Percentiles rank a stretch among this genome's conserved stretches.
Conservation (phyloP, 2,113 vertebrate species). For the Chloropsis cyanopogon region DNA sequence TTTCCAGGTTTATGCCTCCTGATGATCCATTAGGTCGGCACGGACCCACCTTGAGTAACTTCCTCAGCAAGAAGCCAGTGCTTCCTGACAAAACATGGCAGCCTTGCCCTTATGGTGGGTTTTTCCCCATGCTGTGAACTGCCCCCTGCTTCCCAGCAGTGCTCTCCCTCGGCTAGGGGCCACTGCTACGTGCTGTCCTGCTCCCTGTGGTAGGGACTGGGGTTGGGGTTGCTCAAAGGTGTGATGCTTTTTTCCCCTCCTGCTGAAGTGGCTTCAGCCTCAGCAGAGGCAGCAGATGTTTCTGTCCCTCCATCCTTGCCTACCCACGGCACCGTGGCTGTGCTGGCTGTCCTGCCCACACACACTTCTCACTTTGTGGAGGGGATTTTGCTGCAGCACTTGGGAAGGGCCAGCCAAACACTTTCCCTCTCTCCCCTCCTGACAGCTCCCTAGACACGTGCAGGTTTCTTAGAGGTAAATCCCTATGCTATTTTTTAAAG, state of each 20-base stretch:
- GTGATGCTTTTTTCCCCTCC: not conserved
- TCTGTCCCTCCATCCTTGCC: not conserved
- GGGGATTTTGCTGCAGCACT: not conserved
- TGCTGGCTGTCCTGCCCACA: not conserved
- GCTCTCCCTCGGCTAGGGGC: accelerated
- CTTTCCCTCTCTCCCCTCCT: not conserved
- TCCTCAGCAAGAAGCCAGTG: constrained; percentile 80
- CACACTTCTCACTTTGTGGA: not conserved
- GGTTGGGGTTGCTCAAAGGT: not conserved
- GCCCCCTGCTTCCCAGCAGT: not conserved
- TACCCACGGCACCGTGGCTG: accelerated
- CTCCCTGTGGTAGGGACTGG: accelerated
- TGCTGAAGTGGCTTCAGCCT: not conserved
- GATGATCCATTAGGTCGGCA: constrained; percentile 89
- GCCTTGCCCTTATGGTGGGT: constrained; percentile 86
- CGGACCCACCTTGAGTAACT: constrained; percentile 83
- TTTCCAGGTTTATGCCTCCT: constrained; percentile 89
- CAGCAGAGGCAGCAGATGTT: not conserved
- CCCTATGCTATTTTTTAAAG: not conserved
- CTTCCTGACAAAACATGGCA: constrained; percentile 77
- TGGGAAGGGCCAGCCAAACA: not conserved
- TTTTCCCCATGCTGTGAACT: not conserved
- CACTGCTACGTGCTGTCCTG: accelerated
- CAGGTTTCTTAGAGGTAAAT: not conserved
- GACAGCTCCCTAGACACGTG: accelerated